Percentiles rank a stretch among this genome's conserved stretches.
phyloP scores from a whole-genome alignment of 2,113 vertebrate genomes.

The Symphodus melops region DNA sequence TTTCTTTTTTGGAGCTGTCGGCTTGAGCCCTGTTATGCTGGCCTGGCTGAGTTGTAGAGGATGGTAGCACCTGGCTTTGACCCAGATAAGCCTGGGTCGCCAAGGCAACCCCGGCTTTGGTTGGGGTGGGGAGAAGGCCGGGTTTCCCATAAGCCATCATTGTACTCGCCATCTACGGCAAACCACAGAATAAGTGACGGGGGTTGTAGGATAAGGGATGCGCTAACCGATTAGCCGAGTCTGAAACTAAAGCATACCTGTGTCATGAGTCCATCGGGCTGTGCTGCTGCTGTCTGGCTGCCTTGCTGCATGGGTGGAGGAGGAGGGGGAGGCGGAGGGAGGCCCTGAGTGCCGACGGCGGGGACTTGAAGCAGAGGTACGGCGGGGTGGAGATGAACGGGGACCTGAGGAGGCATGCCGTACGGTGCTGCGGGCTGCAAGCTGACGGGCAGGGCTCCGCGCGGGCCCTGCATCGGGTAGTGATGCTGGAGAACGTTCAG shows the following conservation, averaged over 20 bases:
- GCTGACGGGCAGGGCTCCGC: slow-evolving; percentile 84
- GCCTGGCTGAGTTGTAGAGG: slow-evolving; percentile 86
- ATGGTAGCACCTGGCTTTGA: slow-evolving; percentile 81
- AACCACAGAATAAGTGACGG: background rate
- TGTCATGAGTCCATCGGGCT: slow-evolving; percentile 86
- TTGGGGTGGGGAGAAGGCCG: slow-evolving; percentile 82
- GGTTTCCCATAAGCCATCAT: slow-evolving; percentile 81
- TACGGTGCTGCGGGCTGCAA: slow-evolving; percentile 87
- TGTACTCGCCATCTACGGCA: slow-evolving; percentile 82
- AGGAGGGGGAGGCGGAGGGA: slow-evolving; percentile 94
- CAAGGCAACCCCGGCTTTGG: slow-evolving; percentile 79
- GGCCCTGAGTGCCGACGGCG: slow-evolving; percentile 89
- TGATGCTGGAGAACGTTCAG: slow-evolving; percentile 83
- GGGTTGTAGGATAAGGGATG: too few relatives aligned
- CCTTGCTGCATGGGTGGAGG: slow-evolving; percentile 94
- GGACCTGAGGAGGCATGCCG: slow-evolving; percentile 87
- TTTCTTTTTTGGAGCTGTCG: slow-evolving; percentile 97
- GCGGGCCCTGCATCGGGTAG: slow-evolving; percentile 83
- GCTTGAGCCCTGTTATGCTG: slow-evolving; percentile 88
- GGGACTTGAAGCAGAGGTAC: slow-evolving; percentile 91
- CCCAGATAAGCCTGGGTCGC: slow-evolving; percentile 78
- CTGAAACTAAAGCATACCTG: slow-evolving; percentile 83
- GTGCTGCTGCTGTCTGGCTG: slow-evolving; percentile 83
- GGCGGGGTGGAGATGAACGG: slow-evolving; percentile 90
- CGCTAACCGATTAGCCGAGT: background rate